Base-by-base conservation (phyloP, 2,888 invertebrate genomes). In the Philopedon plagiatum region DNA sequence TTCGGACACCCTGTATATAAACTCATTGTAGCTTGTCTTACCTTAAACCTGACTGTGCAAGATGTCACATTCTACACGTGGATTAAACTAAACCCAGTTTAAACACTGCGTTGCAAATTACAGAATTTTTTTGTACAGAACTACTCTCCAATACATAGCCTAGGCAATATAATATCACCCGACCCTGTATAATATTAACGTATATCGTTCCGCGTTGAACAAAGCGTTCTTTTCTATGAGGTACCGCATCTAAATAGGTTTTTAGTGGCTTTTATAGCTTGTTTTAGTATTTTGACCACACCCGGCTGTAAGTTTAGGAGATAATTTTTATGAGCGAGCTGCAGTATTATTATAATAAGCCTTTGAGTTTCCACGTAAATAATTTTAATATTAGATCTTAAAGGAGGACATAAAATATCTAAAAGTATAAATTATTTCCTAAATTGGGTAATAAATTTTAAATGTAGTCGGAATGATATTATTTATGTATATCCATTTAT, bases 261-360 rank as follows among this genome's bases (percentile, higher is more conserved):
- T 46, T 51, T 51, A 51, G 51, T 51, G 29, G n/a, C 51, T 29
- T 39, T 51, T 51, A 51, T 51, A 8, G 51, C 51, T 26, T 51
- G 51, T 51, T 51, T 49, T 29, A 51, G 15, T 51, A 51, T 15
- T 29, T 29, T 15, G 29, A 51, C 51, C 51, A 29, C 51, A 51
- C 51, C 51, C 51, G 1, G 5, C 15, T 1, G 44, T 9, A 19
- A 1, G 15, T 15, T 29, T 29, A 37, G 37, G 11, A 57, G 15
- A 57, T 34, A 57, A 19, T 32, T 34, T 56, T 56, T 32, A 56
- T 7, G 56, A 29, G 29, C 18, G n/a, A n/a, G 4, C 26, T n/a
- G n/a, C n/a, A n/a, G n/a, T n/a, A n/a, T n/a, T 8, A 61, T 44
- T 46, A 23, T 13, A 26, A 44, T 44, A 61, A 61, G 19, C 9